Percentiles rank a stretch among this genome's conserved stretches.
These are phyloP conservation scores for Micromys minutus DNA, from an alignment of 2,113 vertebrate genomes.

Conservation along the genomic window DNA sequence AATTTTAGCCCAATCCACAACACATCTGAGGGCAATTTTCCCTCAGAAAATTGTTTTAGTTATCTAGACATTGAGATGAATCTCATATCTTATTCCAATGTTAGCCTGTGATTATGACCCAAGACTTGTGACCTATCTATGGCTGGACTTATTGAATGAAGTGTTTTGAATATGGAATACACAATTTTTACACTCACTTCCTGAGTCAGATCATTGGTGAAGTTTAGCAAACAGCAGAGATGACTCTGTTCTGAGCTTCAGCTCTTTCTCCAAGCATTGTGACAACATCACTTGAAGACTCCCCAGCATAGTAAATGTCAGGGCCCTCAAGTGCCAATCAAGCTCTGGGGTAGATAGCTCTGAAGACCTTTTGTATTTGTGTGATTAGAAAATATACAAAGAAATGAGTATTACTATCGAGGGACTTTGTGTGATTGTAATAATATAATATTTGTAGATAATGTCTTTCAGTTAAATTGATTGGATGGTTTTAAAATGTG, in stretches of 20 bases:
- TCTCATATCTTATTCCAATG: conserved; percentile 27
- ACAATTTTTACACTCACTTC: neutral
- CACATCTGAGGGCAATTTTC: neutral
- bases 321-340: neutral
- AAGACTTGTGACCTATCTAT: neutral
- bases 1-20: neutral
- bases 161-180: neutral
- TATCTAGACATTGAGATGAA: neutral
- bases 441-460: neutral
- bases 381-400: neutral
- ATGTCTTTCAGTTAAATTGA: neutral
- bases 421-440: neutral
- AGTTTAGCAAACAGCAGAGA: neutral
- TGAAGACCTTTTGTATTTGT: neutral
- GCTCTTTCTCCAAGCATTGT: neutral
- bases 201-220: neutral
- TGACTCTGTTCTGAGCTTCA: too few relatives aligned
- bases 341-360: neutral
- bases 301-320: neutral
- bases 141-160: neutral
- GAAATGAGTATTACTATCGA: neutral
- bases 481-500: neutral
- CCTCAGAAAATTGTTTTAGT: neutral
- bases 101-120: neutral
- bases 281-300: too few relatives aligned